Percentiles rank a stretch among this genome's conserved stretches.
Conservation (phyloP, 1,140 invertebrate species). For the Nebria ingens region DNA sequence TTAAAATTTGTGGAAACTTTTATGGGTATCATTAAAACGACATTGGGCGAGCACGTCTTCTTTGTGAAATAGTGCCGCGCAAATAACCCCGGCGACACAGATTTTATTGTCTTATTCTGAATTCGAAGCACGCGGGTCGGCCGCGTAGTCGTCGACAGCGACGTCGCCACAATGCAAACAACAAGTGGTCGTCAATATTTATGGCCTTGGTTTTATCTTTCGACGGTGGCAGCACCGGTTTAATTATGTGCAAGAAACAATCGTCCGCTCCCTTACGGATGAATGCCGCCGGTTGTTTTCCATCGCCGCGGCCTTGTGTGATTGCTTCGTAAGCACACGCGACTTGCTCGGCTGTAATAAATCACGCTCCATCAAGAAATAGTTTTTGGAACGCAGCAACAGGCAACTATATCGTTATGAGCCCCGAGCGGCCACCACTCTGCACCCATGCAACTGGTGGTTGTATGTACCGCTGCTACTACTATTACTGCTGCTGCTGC, state of each 20-base stretch:
- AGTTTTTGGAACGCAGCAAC: conserved; percentile 26
- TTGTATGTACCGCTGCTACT: conserved; percentile 15
- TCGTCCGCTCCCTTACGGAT: background rate
- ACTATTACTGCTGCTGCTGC: no score
- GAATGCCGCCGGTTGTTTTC: background rate
- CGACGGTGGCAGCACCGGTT: no score
- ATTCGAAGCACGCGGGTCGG: background rate
- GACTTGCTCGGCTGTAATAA: conserved; percentile 15
- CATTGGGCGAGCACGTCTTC: no score
- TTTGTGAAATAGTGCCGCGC: background rate
- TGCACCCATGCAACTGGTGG: conserved; percentile 28
- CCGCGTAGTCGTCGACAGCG: background rate
- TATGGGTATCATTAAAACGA: background rate
- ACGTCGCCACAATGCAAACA: background rate
- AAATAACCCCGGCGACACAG: background rate
- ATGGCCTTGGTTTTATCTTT: background rate
- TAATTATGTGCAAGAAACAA: conserved; percentile 1
- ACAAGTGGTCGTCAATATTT: conserved; percentile 9
- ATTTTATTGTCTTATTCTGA: conserved; percentile 8
- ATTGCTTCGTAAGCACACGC: background rate
- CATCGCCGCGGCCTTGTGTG: background rate
- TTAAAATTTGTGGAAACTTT: background rate
- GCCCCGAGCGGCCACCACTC: conserved; percentile 18
- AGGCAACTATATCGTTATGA: conserved; percentile 19
- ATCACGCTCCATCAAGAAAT: conserved; percentile 21